Base-by-base conservation (phyloP, 2,797 vertebrate species). In the Pagetopsis macropterus region DNA sequence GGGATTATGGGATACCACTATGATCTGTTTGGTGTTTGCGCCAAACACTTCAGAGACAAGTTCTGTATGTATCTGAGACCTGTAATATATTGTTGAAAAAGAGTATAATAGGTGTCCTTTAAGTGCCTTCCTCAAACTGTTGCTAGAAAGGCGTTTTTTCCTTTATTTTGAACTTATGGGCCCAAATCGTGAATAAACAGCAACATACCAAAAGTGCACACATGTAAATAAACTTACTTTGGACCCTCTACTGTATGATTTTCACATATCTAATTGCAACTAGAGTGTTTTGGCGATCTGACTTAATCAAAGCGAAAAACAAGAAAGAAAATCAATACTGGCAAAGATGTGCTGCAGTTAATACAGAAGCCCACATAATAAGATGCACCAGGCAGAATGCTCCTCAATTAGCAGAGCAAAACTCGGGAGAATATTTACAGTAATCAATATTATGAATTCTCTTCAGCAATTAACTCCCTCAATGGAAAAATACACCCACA, bases 361-460 rank as follows among this genome's bases (percentile, higher is more conserved):
- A 81, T 65, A 77, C 67, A 59, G 65, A 74, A 81, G 78, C 85
- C 84, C 85, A 83, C 86, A 59, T 88, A 91, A 89, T 87, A 76
- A 88, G 80, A 86, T 86, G 84, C 84, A 70, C 72, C 85, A 72
- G 78, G 69, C 84, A 70, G 81, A 76, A 79, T 59, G 84, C 82
- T 81, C 78, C 73, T 84, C 88, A 88, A 85, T 89, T 84, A 90
- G 73, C 5, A 3, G 74, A 83, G 83, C 75, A 56, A 82, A 82
- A 88, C 90, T 90, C 84, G 8, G 55, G 87, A 88, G 83, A 85
- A 81, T 89, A 90, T 89, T 90, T 89, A 89, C 87, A 82, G 87
- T 89, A 88, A 91, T 93, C 91, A 90, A 88, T 89, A 85, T 75
- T 86, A 90, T 91, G 84, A 88, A 89, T 87, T 91, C 84, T 89